Conservation (phyloP, 1,140 invertebrate genomes). For the Drosophila gunungcola region DNA sequence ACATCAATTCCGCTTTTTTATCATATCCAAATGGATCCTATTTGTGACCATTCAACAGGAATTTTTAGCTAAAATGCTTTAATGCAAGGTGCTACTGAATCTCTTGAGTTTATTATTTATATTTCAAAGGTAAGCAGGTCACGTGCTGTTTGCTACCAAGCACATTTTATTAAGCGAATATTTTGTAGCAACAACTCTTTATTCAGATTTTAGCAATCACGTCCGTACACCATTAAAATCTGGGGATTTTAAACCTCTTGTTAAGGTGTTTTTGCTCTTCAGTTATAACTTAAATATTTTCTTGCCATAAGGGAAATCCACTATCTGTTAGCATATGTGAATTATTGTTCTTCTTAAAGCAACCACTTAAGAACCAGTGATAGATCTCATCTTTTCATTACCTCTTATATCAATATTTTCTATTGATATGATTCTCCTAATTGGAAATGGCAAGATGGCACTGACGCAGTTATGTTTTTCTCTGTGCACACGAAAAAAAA, state of each 20-base stretch:
- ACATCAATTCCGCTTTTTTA: constrained; percentile 18
- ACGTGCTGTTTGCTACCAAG: no score
- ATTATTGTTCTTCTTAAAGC: not conserved
- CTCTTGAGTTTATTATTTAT: not conserved
- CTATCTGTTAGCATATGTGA: no score
- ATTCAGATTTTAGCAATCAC: no score
- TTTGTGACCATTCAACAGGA: constrained; percentile 2
- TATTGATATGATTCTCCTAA: not conserved
- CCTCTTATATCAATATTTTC: not conserved
- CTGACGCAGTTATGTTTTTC: constrained; percentile 1
- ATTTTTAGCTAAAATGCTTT: not conserved
- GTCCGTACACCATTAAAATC: no score
- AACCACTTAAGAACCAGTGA: not conserved
- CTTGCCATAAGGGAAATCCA: no score
- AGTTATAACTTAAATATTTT: no score
- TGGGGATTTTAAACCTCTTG: no score
- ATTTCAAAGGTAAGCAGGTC: no score
- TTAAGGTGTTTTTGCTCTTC: no score
- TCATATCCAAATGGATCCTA: not conserved
- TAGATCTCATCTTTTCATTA: not conserved
- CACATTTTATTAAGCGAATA: no score
- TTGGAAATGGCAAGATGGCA: not conserved
- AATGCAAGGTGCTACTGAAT: not conserved
- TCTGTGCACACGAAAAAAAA: not conserved
- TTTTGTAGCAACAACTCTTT: no score